phyloP scores from a whole-genome alignment of 2,797 vertebrate genomes.

The Eospalax fontanierii region DNA sequence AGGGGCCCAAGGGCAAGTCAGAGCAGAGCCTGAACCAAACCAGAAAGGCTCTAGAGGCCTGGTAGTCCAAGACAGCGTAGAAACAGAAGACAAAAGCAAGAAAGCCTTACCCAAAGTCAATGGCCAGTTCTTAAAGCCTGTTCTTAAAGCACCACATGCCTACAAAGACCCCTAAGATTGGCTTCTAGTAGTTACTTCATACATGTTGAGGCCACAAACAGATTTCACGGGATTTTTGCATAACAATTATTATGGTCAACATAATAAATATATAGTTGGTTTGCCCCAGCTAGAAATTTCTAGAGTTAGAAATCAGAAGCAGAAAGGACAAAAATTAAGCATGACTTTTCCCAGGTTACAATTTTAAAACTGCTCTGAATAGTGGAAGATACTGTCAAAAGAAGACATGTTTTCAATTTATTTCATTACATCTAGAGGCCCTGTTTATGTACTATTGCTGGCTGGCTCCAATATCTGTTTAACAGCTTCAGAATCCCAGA shows the following conservation, averaged over 20 bases:
- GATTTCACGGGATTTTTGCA: neutral
- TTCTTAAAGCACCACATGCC: neutral
- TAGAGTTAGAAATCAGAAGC: conserved; percentile 22
- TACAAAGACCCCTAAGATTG: neutral
- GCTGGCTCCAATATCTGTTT: neutral
- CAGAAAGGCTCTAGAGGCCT: neutral
- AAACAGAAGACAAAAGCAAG: neutral
- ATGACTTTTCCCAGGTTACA: conserved; percentile 25
- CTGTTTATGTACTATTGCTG: neutral
- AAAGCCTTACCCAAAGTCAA: neutral
- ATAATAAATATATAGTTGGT: neutral
- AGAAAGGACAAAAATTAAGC: conserved; percentile 62
- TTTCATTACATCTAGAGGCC: neutral
- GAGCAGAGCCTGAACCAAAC: neutral
- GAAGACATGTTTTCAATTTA: conserved; percentile 47
- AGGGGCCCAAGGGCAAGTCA: neutral
- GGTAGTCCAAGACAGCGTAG: neutral
- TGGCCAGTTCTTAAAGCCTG: neutral
- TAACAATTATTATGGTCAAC: neutral
- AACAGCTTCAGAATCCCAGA: neutral
- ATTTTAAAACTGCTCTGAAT: conserved; percentile 66
- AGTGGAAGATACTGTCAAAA: conserved; percentile 54
- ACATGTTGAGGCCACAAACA: neutral
- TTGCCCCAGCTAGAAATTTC: neutral
- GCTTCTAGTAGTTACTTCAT: neutral